Base-by-base conservation (phyloP, 2,888 invertebrate species). In the Diplazon laetatorius region DNA sequence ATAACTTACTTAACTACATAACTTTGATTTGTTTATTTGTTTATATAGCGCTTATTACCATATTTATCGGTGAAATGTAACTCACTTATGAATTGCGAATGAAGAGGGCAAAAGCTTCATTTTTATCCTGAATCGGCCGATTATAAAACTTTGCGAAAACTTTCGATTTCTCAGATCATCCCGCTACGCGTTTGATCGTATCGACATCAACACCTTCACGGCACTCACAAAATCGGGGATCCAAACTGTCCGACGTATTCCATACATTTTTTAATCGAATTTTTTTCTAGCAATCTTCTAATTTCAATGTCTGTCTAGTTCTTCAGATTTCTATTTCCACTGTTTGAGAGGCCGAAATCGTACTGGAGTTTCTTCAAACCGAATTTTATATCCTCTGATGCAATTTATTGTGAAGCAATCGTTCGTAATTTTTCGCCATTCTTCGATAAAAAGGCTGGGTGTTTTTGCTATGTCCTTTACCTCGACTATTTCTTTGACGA, bases 401-500 rank as follows among this genome's bases (percentile, higher is more conserved):
- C 22, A 70, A 25, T 59, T 20, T 14, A 65, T 14, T 22, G 65
- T 55, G 42, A 50, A 46, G 12, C 55, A 35, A 44, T 73, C 73
- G 6, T 14, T 57, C 2, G 73, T 65, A 18, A 74, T 66, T 25
- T 59, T 22, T 68, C 42, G 8, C 18, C 65, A 14, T 20, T 57
- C 14, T 25, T 66, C 48, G 12, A 62, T 42, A 52, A 66, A 76
- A 16, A 50, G 14, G 16, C 37, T 30, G n/a, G 71, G 30, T 48
- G 60, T 48, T 44, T 66, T 74, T 59, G 66, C n/a, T 10, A 55
- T 48, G 10, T 12, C 30, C 12, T 20, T 66, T 57, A 66, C 68
- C 68, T 69, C 20, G 1, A 9, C 8, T 73, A 73, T 35, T 75
- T 78, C 65, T 71, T 78, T 4, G 39, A 12, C 25, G 74, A 37